Base-by-base conservation (phyloP, 1,140 invertebrate species). In the Drosophila pectinifera region DNA sequence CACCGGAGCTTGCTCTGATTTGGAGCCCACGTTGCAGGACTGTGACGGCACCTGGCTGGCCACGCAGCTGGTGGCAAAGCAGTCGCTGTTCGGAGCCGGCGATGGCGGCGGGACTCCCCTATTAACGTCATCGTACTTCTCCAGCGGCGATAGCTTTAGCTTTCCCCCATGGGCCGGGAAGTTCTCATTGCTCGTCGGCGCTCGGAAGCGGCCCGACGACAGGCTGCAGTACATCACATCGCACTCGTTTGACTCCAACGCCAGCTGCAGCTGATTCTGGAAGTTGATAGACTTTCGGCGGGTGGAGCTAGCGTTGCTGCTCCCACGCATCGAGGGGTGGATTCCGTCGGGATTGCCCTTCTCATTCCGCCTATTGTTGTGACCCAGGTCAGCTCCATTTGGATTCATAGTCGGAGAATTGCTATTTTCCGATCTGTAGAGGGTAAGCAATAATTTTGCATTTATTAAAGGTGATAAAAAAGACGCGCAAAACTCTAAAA, bases 41-140 rank as follows among this genome's bases (percentile, higher is more conserved):
- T 53, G 31, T 8, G 80, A 20, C 13, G 65, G 65, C 34, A 70
- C 14, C 65, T 70, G 68, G 24, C 46, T 42, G 53, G 64, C 34
- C 24, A 74, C 41, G 5, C 54, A 56, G 2, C 48, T 26, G 36
- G 24, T 22, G 41, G 75, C 57, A 46, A 83, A 83, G 28, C 81
- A 76, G 43, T 92, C 91, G 45, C 68, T 88, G 26, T 84, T 91
- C 1, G 92, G 92, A 3, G 92, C 91, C 26, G 92, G 92, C 22
- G 91, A 92, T 6, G 91, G 91, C 13, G 91, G 91, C 1, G 92
- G 90, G 4, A 86, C 46, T 13, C 80, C 82, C 28, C 78, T 78
- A 16, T 74, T 46, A 3, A 75, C 26, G 34, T 91, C 90, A 46
- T 92, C 91, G 48, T 63, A 88, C 8, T 90, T 76, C 16, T 80